Base-by-base conservation (phyloP, 2,888 invertebrate genomes). In the Eremobia ochroleuca region DNA sequence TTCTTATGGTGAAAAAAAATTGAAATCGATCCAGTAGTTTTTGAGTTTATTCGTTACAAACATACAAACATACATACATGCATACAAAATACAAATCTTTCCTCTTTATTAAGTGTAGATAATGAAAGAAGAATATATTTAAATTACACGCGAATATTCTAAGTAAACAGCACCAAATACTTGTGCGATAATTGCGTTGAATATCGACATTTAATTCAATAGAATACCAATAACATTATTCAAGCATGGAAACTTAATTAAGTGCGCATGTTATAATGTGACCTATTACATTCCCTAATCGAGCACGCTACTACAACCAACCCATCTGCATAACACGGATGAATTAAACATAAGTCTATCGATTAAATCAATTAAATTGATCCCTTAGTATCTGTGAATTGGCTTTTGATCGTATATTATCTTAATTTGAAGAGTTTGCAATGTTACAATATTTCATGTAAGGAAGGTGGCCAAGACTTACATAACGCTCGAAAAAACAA, bases 311-410 rank as follows among this genome's bases (percentile, higher is more conserved):
- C 71, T 61, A n/a, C 4, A 34, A n/a, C 37, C 18, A 49, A 49
- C 40, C 21, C 11, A 81, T 85, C n/a, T 73, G n/a, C 65, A 69
- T 85, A 75, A 77, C 75, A 34, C 28, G 49, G n/a, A 67, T 77
- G 68, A 73, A 85, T 85, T 76, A 75, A 72, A 81, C 82, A 76
- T 76, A 58, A 43, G 55, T 62, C 58, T 49, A 75, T 37, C 55
- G 66, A 85, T 81, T 49, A 55, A 71, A 71, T 69, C 59, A 59
- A 65, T 58, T 65, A 34, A 52, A 68, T 85, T 58, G 43, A 66
- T 80, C 65, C 46, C 43, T 73, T 43, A 34, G 34, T 68, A 52
- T 64, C n/a, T 58, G 43, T 9, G 21, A 40, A 62, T 15, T 58
- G 46, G 58, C 28, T 13, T 71, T 71, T 61, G 61, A 37, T 58